phyloP scores from a whole-genome alignment of 2,888 invertebrate genomes.

The Esperia sulphurella region DNA sequence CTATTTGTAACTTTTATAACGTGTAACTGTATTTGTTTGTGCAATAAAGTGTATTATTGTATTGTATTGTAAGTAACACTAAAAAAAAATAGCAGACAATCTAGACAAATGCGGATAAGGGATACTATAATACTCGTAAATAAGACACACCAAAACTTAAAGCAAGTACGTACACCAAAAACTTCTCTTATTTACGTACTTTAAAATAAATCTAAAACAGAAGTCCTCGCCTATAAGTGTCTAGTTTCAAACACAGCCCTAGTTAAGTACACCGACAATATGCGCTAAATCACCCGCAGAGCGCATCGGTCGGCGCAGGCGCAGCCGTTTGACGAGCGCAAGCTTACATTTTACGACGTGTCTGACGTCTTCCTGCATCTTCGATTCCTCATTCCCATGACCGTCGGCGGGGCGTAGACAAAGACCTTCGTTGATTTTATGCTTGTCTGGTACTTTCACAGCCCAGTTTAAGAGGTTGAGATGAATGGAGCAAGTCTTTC shows the following conservation, averaged over 20 bases:
- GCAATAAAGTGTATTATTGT: too few species aligned
- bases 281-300: slow-evolving; percentile 69
- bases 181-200: too few species aligned
- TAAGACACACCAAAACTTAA: too few species aligned
- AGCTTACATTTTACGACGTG: slow-evolving; percentile 12
- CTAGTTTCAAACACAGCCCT: slow-evolving; percentile 35
- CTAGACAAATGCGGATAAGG: too few species aligned
- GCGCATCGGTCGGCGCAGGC: slow-evolving; percentile 23
- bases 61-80: too few species aligned
- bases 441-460: slow-evolving; percentile 31
- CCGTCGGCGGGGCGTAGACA: slow-evolving; percentile 2
- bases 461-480: slow-evolving; percentile 12
- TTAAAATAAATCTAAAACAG: too few species aligned
- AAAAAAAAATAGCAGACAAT: too few species aligned
- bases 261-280: slow-evolving; percentile 43
- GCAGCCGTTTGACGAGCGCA: slow-evolving; percentile 10
- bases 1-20: too few species aligned
- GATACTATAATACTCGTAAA: too few species aligned
- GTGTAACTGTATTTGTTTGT: too few species aligned
- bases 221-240: too few species aligned
- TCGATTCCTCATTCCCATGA: slow-evolving; percentile 11
- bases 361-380: slow-evolving; percentile 31
- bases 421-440: slow-evolving; percentile 20
- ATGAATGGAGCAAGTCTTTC: not conserved
- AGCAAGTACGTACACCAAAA: too few species aligned